These are phyloP conservation scores for Colletes collaris DNA, from an alignment of 2,888 invertebrate genomes.

Conservation along the genomic window DNA sequence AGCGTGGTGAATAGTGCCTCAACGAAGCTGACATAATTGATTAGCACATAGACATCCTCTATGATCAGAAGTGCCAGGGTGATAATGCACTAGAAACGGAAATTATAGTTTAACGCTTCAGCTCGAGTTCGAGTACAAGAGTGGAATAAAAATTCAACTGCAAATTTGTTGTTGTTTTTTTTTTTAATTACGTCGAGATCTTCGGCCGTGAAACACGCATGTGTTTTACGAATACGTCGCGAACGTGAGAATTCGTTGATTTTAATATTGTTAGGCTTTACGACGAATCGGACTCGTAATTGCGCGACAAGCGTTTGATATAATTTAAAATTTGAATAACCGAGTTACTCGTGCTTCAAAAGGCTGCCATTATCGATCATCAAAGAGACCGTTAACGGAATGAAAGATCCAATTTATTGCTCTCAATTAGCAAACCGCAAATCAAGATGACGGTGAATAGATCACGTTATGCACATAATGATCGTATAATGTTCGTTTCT, in stretches of 20 bases:
- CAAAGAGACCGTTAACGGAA: slow-evolving; percentile 51
- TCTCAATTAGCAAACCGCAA: slow-evolving; percentile 51
- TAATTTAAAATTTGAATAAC: slow-evolving; percentile 24
- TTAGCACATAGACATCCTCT: slow-evolving; percentile 93
- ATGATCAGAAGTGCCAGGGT: slow-evolving; percentile 92
- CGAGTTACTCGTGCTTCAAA: slow-evolving; percentile 21
- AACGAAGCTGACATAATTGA: slow-evolving; percentile 95
- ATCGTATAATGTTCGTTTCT: neutral
- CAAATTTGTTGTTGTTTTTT: too few relatives aligned
- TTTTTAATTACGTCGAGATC: too few relatives aligned
- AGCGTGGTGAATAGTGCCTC: slow-evolving; percentile 94
- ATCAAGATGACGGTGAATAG: slow-evolving; percentile 37
- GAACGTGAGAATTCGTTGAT: too few relatives aligned
- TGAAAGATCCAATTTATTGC: slow-evolving; percentile 63
- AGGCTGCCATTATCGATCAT: slow-evolving; percentile 42
- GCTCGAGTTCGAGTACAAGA: slow-evolving; percentile 51
- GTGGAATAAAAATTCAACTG: slow-evolving; percentile 43
- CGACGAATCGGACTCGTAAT: too few relatives aligned
- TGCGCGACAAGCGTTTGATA: too few relatives aligned
- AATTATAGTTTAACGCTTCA: slow-evolving; percentile 74
- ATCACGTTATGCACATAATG: neutral
- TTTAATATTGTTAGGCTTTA: too few relatives aligned
- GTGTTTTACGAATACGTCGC: too few relatives aligned
- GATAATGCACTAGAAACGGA: slow-evolving; percentile 90
- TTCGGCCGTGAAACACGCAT: too few relatives aligned